Percentiles rank a stretch among this genome's conserved stretches.
These are phyloP conservation scores for Petrocephalus zakoni DNA, from an alignment of 2,113 vertebrate genomes.

Conservation along the genomic window DNA sequence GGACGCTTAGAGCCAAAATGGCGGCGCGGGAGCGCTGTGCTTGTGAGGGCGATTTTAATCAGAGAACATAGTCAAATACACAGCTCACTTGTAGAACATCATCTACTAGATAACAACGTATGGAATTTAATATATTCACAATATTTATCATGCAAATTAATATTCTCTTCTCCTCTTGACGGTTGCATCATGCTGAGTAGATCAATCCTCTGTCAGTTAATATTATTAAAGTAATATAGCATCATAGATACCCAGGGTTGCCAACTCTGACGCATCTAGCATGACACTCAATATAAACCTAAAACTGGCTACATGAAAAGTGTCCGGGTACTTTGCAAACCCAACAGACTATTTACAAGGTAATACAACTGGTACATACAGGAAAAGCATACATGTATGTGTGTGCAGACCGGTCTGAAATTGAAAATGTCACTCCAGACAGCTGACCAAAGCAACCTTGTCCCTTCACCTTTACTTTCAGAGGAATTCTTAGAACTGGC, in stretches of 20 bases:
- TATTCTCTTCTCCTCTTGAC: background rate
- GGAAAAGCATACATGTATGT: too few species aligned
- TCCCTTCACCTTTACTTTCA: background rate
- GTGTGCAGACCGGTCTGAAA: too few species aligned
- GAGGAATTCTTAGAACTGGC: background rate
- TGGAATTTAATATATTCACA: background rate
- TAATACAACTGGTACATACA: too few species aligned
- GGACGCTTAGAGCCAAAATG: constrained; percentile 32
- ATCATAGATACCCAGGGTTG: too few species aligned
- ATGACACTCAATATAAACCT: too few species aligned
- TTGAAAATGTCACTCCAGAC: too few species aligned
- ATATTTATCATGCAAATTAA: background rate
- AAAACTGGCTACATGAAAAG: too few species aligned
- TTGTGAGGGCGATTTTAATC: background rate
- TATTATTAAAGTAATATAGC: too few species aligned
- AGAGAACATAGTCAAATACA: background rate
- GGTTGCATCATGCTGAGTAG: background rate
- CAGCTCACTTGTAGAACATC: background rate
- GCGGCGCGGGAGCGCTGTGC: background rate
- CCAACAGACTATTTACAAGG: too few species aligned
- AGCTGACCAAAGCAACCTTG: background rate
- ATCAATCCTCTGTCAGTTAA: background rate
- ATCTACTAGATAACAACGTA: background rate
- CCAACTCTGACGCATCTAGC: too few species aligned
- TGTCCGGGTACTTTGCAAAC: too few species aligned